These are phyloP conservation scores for Origma solitaria DNA, from an alignment of 2,113 vertebrate species.

Conservation along the genomic window DNA sequence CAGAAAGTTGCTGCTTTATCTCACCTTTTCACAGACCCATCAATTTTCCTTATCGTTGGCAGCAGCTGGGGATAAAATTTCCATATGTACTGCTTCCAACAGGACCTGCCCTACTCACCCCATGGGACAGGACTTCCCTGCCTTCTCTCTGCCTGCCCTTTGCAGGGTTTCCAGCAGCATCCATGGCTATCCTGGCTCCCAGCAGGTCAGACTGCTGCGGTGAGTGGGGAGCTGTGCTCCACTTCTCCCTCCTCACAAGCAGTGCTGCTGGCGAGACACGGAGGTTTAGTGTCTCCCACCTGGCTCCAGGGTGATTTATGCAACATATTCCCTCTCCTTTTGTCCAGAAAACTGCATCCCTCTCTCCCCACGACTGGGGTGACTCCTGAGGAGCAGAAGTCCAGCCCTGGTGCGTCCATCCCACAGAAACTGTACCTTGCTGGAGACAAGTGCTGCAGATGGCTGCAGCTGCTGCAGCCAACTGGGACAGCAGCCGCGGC, in stretches of 20 bases:
- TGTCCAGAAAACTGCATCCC: neutral
- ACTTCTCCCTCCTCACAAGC: neutral
- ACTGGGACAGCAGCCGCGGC: neutral
- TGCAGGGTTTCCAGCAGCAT: neutral
- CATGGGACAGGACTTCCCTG: neutral
- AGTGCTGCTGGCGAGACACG: neutral
- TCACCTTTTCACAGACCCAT: neutral
- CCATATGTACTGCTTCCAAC: neutral
- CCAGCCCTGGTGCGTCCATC: neutral
- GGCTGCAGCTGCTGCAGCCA: constrained; percentile 50
- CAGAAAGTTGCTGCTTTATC: neutral
- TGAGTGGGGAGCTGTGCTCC: neutral
- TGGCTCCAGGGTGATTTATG: neutral
- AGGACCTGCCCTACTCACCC: neutral
- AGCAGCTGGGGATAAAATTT: neutral
- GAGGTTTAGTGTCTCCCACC: neutral
- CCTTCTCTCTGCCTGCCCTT: neutral
- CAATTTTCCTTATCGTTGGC: neutral
- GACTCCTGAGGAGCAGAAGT: neutral
- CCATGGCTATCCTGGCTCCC: neutral
- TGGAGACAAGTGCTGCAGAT: neutral
- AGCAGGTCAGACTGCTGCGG: neutral
- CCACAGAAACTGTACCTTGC: neutral
- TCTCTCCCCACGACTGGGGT: neutral
- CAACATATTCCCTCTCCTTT: neutral